phyloP scores from a whole-genome alignment of 2,113 vertebrate species.

The Uropsilus gracilis region DNA sequence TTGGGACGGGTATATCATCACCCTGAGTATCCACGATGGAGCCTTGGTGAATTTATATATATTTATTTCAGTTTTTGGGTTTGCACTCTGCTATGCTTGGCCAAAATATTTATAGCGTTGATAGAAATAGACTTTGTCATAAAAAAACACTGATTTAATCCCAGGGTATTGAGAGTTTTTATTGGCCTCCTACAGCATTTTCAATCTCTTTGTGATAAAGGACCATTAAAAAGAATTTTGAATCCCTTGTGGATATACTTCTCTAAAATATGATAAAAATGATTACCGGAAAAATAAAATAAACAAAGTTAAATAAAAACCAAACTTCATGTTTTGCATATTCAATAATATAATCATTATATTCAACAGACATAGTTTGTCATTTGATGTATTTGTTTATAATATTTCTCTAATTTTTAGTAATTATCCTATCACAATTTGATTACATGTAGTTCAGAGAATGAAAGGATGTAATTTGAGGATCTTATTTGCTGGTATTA shows the following conservation, averaged over 20 bases:
- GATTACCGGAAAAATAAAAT: conserved; percentile 4
- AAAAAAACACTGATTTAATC: conserved; percentile 30
- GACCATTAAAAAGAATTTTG: not conserved
- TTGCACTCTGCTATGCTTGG: not conserved
- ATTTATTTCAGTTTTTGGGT: not conserved
- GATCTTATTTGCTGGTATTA: not conserved
- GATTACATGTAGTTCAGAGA: not conserved
- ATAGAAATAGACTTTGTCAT: conserved; percentile 35
- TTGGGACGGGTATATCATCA: not conserved
- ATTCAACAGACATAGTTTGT: no score
- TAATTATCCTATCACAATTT: not conserved
- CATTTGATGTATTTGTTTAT: no score
- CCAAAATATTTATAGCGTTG: conserved; percentile 9
- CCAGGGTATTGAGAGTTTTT: conserved; percentile 18
- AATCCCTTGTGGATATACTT: not conserved
- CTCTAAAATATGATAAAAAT: not conserved
- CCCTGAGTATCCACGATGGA: not conserved
- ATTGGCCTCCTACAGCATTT: not conserved
- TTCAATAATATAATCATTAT: no score
- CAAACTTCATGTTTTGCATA: no score
- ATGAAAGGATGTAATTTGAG: not conserved
- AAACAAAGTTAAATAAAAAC: not conserved
- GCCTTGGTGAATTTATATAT: not conserved
- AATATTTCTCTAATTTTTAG: no score
- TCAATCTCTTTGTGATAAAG: not conserved